Evolutionary conservation across 2,113 vertebrate genomes (phyloP).

Genomic region (Budorcas taxicolor): DNA sequence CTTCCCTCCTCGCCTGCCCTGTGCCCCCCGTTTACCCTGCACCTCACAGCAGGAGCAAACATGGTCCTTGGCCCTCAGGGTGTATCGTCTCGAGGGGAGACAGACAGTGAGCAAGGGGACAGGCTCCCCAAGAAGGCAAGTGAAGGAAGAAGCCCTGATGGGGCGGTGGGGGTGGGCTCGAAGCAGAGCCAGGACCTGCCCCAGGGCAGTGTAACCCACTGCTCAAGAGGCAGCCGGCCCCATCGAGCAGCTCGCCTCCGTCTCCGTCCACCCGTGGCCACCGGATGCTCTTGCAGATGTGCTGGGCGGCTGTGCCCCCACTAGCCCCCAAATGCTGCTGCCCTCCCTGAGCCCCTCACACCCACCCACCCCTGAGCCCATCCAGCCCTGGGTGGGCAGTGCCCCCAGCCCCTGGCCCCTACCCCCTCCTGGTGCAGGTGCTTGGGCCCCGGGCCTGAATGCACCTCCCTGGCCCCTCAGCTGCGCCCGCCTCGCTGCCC

Average conservation of each 20-base stretch:
- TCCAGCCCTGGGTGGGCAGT: background rate
- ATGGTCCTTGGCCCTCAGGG: accelerated
- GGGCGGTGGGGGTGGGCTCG: background rate
- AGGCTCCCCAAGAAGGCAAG: background rate
- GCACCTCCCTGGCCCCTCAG: background rate
- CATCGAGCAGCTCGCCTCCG: accelerated
- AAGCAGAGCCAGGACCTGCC: accelerated
- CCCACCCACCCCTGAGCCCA: background rate
- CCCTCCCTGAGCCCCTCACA: background rate
- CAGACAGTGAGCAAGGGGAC: background rate
- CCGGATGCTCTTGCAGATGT: accelerated
- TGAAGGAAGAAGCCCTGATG: accelerated
- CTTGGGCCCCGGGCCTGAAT: background rate
- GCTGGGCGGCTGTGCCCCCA: background rate
- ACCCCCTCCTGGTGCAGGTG: accelerated
- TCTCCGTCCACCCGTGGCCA: background rate
- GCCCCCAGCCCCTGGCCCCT: background rate
- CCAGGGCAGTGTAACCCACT: accelerated
- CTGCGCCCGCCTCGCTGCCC: accelerated
- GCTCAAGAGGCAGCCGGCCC: accelerated
- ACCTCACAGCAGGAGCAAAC: background rate
- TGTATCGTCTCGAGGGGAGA: background rate
- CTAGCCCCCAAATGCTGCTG: too few relatives aligned
- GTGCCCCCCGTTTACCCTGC: background rate
- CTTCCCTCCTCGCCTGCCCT: background rate